Conservation (phyloP, 1,140 invertebrate genomes). For the Cherax quadricarinatus region DNA sequence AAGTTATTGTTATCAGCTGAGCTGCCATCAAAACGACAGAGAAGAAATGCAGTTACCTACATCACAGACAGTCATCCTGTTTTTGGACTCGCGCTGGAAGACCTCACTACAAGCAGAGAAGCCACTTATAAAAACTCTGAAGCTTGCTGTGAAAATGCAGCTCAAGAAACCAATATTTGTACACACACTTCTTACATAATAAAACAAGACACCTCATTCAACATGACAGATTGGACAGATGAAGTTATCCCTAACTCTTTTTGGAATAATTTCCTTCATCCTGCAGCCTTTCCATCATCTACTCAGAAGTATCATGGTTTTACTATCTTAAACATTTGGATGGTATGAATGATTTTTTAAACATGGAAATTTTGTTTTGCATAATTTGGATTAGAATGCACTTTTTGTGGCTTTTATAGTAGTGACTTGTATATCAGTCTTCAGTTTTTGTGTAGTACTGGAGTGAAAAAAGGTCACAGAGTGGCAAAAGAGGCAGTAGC, state of each 20-base stretch:
- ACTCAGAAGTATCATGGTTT: not conserved
- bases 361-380: not conserved
- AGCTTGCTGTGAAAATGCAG: not conserved
- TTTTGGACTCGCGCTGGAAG: not conserved
- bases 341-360: conserved; percentile 4
- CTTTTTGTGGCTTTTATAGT: no score
- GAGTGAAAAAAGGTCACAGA: no score
- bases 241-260: not conserved
- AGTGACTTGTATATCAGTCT: no score
- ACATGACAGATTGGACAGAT: not conserved
- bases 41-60: conserved; percentile 26
- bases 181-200: not conserved
- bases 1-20: not conserved
- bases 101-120: not conserved
- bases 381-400: no score
- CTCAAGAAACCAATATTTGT: not conserved
- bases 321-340: not conserved
- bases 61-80: conserved; percentile 5
- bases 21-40: not conserved
- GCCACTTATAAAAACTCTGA: not conserved
- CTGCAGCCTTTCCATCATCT: not conserved
- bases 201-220: not conserved
- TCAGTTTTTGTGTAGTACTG: no score
- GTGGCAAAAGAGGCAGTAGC: no score
- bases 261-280: not conserved